A percentile compares a stretch with the other conserved stretches of the same genome.
Evolutionary conservation across 2,888 invertebrate species (phyloP).

Genomic region (Drosophila algonquin): DNA sequence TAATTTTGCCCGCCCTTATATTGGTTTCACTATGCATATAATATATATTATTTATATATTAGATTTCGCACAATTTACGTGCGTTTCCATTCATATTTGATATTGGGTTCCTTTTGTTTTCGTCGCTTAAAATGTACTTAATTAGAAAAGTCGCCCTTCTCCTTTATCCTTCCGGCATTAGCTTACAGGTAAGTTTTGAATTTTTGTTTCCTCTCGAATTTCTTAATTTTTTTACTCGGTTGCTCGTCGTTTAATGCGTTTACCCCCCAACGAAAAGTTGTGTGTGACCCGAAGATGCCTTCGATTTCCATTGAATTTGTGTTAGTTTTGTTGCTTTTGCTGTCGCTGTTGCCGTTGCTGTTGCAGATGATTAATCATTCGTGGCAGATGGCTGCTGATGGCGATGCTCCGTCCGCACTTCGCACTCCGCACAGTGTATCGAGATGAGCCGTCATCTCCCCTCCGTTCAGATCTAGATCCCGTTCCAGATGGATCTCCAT

Average conservation of each 20-base stretch:
- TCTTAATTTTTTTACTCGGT: slow-evolving; percentile 16
- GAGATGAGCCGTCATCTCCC: slow-evolving; percentile 48
- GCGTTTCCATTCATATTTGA: slow-evolving; percentile 54
- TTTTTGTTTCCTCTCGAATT: slow-evolving; percentile 17
- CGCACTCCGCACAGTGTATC: slow-evolving; percentile 69
- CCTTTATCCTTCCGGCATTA: slow-evolving; percentile 51
- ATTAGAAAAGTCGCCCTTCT: slow-evolving; percentile 68
- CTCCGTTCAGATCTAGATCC: slow-evolving; percentile 27
- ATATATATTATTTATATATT: slow-evolving; percentile 62
- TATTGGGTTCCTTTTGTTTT: slow-evolving; percentile 48
- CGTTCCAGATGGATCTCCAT: slow-evolving; percentile 16
- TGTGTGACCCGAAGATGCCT: slow-evolving; percentile 54
- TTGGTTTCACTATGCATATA: slow-evolving; percentile 65
- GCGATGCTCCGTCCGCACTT: slow-evolving; percentile 21
- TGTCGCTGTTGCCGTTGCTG: slow-evolving; percentile 36
- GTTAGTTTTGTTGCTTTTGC: slow-evolving; percentile 45
- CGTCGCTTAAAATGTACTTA: slow-evolving; percentile 72
- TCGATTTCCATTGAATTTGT: slow-evolving; percentile 33
- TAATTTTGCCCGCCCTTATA: slow-evolving; percentile 77
- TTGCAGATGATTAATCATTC: slow-evolving; percentile 39
- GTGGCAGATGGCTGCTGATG: slow-evolving; percentile 38
- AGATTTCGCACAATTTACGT: slow-evolving; percentile 69
- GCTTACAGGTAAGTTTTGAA: slow-evolving; percentile 72
- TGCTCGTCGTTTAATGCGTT: slow-evolving; percentile 21
- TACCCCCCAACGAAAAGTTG: slow-evolving; percentile 62